Conservation (phyloP, 2,888 invertebrate genomes). For the Ichneumoninae sp. region DNA sequence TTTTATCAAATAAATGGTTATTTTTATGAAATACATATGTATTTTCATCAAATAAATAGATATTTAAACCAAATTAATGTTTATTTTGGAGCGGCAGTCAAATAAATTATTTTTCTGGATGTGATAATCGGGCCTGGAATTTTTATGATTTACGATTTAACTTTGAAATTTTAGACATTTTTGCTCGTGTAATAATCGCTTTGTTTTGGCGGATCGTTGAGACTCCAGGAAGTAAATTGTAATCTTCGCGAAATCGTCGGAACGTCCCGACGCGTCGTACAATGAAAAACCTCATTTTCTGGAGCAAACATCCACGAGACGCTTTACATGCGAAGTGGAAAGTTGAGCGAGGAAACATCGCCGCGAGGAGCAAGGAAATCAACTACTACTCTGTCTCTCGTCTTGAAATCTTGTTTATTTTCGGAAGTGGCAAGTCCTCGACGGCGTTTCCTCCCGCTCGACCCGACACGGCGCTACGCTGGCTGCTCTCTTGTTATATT, state of each 20-base stretch:
- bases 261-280: constrained; percentile 3
- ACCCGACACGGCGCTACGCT: constrained; percentile 42
- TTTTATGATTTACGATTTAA: neutral
- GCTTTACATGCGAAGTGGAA: constrained; percentile 10
- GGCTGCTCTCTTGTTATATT: constrained; percentile 55
- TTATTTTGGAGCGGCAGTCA: too few species aligned
- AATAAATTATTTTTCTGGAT: too few species aligned
- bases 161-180: neutral
- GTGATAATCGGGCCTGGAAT: too few species aligned
- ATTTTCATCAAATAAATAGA: too few species aligned
- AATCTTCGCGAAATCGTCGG: neutral
- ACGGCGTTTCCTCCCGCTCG: constrained; percentile 31
- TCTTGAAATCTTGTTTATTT: constrained; percentile 61
- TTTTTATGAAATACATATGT: too few species aligned
- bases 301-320: constrained; percentile 48
- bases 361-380: constrained; percentile 4
- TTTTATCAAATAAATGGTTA: too few species aligned
- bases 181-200: neutral
- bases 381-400: constrained; percentile 40
- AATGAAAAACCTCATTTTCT: constrained; percentile 59
- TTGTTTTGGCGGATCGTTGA: neutral
- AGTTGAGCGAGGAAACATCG: constrained; percentile 29
- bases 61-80: too few species aligned
- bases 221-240: neutral
- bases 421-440: constrained; percentile 61